A percentile compares a stretch with the other conserved stretches of the same genome.
Evolutionary conservation across 2,113 vertebrate species (phyloP).

Genomic region (Pimephales promelas): DNA sequence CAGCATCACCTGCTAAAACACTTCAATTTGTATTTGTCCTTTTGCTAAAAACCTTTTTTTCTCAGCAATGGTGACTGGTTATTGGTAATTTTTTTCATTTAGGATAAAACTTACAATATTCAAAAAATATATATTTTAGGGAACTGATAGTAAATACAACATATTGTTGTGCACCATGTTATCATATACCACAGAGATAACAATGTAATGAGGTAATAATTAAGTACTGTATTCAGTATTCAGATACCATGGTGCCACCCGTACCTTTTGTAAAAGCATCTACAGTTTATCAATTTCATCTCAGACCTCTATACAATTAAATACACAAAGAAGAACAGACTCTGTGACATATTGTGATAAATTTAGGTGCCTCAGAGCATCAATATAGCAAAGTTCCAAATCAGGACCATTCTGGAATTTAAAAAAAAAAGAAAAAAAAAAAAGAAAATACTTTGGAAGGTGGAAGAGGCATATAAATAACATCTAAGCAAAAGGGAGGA

Average conservation of each 20-base stretch:
- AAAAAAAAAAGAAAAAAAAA: not conserved
- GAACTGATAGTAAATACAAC: not conserved
- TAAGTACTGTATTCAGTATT: not conserved
- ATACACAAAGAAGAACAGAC: not conserved
- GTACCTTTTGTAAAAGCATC: not conserved
- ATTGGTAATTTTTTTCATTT: not conserved
- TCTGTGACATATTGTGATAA: not conserved
- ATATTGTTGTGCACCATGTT: not conserved
- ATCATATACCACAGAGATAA: no score
- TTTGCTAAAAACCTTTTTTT: not conserved
- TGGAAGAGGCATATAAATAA: not conserved
- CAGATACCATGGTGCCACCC: not conserved
- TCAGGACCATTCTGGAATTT: not conserved
- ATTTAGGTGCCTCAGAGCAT: not conserved
- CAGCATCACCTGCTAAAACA: conserved; percentile 47
- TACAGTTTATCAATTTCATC: no score
- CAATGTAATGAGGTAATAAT: not conserved
- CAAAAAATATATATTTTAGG: no score
- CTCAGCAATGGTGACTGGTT: not conserved
- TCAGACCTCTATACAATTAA: not conserved
- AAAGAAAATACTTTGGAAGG: not conserved
- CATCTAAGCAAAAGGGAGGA: not conserved
- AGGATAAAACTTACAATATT: not conserved
- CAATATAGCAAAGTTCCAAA: not conserved
- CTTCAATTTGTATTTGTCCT: not conserved